A percentile compares a stretch with the other conserved stretches of the same genome.
Conservation (phyloP, 2,888 invertebrate species). For the Mythimna loreyi region DNA sequence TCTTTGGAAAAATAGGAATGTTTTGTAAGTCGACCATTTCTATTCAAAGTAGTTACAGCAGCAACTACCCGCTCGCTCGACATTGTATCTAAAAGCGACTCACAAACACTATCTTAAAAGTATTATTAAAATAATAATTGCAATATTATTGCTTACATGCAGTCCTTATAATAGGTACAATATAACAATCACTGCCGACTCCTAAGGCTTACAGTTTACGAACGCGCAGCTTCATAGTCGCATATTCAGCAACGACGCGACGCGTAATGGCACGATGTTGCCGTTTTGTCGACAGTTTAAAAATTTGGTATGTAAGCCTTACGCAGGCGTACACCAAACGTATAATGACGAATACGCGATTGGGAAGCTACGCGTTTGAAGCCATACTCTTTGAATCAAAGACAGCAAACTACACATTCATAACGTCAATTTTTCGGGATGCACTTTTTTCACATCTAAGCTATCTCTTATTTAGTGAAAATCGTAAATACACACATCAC, state of each 20-base stretch:
- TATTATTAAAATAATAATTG: constrained; percentile 38
- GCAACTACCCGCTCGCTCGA: constrained; percentile 18
- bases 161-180: constrained; percentile 36
- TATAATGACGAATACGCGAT: too few relatives aligned
- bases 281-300: too few relatives aligned
- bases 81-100: constrained; percentile 35
- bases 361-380: too few relatives aligned
- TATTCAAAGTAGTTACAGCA: constrained; percentile 32
- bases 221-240: too few relatives aligned
- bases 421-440: not conserved
- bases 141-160: constrained; percentile 56
- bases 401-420: constrained; percentile 7
- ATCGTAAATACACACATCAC: not conserved
- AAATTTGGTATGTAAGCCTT: too few relatives aligned
- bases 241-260: too few relatives aligned
- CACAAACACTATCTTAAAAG: constrained; percentile 40
- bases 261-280: too few relatives aligned
- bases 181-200: constrained; percentile 28
- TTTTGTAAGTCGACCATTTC: constrained; percentile 44
- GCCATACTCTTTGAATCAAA: constrained; percentile 1
- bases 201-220: too few relatives aligned
- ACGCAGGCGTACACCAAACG: too few relatives aligned
- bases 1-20: constrained; percentile 67
- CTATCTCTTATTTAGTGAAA: not conserved
- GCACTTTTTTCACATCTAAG: not conserved